Percentiles rank a stretch among this genome's conserved stretches.
Evolutionary conservation across 92 coral and sea anemone species (phyloP).

Genomic region (Bergia sp.): DNA sequence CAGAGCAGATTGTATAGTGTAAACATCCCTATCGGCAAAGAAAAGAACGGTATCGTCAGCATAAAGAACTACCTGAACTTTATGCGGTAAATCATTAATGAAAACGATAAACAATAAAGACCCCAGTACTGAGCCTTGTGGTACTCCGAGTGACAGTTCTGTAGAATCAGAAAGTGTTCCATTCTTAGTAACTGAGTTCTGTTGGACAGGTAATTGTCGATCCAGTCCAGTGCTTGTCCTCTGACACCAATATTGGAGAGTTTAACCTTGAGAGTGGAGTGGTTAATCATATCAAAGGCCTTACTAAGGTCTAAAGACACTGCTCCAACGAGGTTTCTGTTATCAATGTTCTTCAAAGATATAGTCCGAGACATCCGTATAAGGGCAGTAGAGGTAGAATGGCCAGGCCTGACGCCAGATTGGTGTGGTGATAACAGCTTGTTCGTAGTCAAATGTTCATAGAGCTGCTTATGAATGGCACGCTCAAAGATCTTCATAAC

Average conservation of each 20-base stretch:
- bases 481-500: conserved; percentile 41
- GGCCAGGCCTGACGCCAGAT: conserved; percentile 17
- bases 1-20: neutral
- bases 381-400: conserved; percentile 23
- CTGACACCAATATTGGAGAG: neutral
- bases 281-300: conserved; percentile 35
- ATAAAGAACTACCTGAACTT: neutral
- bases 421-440: conserved; percentile 30
- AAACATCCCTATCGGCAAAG: no score
- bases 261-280: conserved; percentile 3
- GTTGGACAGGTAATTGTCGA: conserved; percentile 29
- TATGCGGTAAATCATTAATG: conserved; percentile 46
- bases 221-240: neutral
- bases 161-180: conserved; percentile 34
- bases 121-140: conserved; percentile 43
- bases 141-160: conserved; percentile 36
- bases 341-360: conserved; percentile 41
- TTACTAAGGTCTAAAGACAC: conserved; percentile 29
- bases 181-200: conserved; percentile 31
- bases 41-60: no score
- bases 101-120: conserved; percentile 44
- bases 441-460: conserved; percentile 32
- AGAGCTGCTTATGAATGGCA: conserved; percentile 36
- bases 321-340: conserved; percentile 32
- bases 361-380: conserved; percentile 18